Evolutionary conservation across 1,140 invertebrate species (phyloP).

Genomic region (Bactericera cockerelli): DNA sequence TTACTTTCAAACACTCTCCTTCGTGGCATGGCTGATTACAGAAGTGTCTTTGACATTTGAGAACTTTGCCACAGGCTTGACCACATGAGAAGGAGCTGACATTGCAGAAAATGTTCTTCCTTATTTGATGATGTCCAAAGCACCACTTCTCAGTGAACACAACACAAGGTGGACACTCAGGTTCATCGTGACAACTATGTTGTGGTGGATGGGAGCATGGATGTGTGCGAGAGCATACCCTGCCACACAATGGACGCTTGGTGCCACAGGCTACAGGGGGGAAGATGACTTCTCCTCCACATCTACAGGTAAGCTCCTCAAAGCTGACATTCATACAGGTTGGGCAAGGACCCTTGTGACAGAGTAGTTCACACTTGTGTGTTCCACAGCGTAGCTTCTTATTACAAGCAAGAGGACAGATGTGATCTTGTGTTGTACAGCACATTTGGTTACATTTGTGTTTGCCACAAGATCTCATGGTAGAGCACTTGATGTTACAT

Average conservation of each 20-base stretch:
- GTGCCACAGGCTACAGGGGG: constrained; percentile 87
- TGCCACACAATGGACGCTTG: constrained; percentile 56
- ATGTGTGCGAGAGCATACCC: constrained; percentile 59
- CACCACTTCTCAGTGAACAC: constrained; percentile 76
- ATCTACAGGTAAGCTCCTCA: constrained; percentile 82
- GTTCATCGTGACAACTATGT: constrained; percentile 59
- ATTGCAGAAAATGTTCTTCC: constrained; percentile 74
- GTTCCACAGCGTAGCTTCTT: constrained; percentile 64
- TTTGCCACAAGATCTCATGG: constrained; percentile 61
- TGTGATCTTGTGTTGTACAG: constrained; percentile 73
- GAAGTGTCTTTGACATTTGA: constrained; percentile 62
- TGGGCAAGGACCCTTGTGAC: constrained; percentile 75
- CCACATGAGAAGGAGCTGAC: constrained; percentile 81
- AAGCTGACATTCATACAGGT: constrained; percentile 73
- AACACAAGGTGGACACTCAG: constrained; percentile 82
- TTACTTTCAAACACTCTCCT: constrained; percentile 36
- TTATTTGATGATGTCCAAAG: constrained; percentile 71
- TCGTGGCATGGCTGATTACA: constrained; percentile 59
- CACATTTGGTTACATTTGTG: constrained; percentile 78
- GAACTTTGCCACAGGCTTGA: constrained; percentile 56
- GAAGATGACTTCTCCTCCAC: constrained; percentile 66
- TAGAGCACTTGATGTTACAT: constrained; percentile 3
- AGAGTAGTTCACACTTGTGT: constrained; percentile 75
- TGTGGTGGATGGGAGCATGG: constrained; percentile 62
- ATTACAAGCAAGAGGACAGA: constrained; percentile 68